A percentile compares a stretch with the other conserved stretches of the same genome.
Conservation (phyloP, 2,888 invertebrate species). For the Argynnis bischoffii region DNA sequence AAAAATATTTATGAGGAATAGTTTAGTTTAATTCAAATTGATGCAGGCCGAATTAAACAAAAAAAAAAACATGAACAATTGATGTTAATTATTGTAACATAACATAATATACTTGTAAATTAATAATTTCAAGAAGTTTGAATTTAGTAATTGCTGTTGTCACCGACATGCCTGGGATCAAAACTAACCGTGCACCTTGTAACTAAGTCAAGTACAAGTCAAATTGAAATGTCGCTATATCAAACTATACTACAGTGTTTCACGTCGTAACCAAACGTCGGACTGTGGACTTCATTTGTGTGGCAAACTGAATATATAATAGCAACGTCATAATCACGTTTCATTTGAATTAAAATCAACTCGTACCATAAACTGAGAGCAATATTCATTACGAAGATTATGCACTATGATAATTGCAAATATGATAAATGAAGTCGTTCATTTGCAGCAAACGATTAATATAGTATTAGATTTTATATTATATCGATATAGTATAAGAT, state of each 20-base stretch:
- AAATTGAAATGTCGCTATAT: conserved; percentile 72
- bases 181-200: conserved; percentile 29
- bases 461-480: neutral
- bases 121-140: conserved; percentile 9
- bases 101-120: neutral
- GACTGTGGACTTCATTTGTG: conserved; percentile 32
- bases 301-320: conserved; percentile 24
- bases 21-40: too few species aligned
- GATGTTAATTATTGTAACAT: neutral
- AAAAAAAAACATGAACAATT: neutral
- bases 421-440: neutral
- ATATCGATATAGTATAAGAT: neutral
- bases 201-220: conserved; percentile 54
- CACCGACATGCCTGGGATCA: conserved; percentile 31
- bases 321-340: conserved; percentile 27
- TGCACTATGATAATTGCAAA: conserved; percentile 4
- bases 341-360: conserved; percentile 20
- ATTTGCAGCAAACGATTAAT: conserved; percentile 1
- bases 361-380: conserved; percentile 1
- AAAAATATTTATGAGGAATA: too few species aligned
- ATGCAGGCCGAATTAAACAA: neutral
- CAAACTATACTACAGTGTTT: conserved; percentile 48
- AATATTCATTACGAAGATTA: conserved; percentile 19
- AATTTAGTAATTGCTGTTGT: conserved; percentile 31
- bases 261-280: conserved; percentile 28